Conservation (phyloP, 2,113 vertebrate genomes). For the Prinia subflava region DNA sequence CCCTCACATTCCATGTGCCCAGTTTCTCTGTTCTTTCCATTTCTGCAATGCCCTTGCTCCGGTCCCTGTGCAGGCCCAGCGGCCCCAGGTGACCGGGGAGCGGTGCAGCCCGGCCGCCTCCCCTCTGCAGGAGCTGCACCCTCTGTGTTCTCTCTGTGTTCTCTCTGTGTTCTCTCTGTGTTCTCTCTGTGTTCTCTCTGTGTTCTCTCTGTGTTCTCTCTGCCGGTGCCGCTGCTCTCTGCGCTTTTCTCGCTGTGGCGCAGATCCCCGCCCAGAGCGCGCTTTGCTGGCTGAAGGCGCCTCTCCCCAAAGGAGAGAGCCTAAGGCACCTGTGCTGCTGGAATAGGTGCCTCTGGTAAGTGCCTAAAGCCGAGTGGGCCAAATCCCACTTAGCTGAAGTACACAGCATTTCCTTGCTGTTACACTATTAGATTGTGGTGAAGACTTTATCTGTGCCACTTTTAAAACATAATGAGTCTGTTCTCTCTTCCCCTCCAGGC, state of each 20-base stretch:
- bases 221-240: background rate
- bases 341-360: background rate
- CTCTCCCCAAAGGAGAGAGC: background rate
- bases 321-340: background rate
- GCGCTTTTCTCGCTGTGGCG: background rate
- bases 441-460: background rate
- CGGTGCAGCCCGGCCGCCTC: background rate
- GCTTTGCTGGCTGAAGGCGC: background rate
- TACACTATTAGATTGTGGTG: background rate
- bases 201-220: background rate
- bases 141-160: background rate
- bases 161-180: no score
- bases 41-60: rapidly evolving
- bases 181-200: no score
- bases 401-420: background rate
- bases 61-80: background rate
- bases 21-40: background rate
- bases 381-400: rapidly evolving
- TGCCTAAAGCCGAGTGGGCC: background rate
- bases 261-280: rapidly evolving
- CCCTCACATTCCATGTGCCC: background rate
- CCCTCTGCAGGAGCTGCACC: background rate
- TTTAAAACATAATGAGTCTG: background rate
- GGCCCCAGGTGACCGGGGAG: background rate
- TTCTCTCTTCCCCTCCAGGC: background rate